Evolutionary conservation across 2,797 vertebrate genomes (phyloP).

Genomic region (Diceros bicornis): DNA sequence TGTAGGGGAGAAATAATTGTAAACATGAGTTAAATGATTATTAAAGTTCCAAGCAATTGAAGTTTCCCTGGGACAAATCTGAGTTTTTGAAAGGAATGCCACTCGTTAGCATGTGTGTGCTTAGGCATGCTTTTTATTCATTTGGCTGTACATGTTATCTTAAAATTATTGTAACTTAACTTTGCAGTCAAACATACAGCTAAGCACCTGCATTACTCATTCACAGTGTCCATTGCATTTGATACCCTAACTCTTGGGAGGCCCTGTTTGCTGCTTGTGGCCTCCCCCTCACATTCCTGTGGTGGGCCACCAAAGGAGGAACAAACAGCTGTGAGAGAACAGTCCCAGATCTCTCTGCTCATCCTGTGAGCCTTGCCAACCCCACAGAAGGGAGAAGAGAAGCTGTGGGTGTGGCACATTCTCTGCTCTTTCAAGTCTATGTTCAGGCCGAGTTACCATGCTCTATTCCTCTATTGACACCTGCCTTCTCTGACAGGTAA

Average conservation of each 20-base stretch:
- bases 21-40: background rate
- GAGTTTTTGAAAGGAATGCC: background rate
- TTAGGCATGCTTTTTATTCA: background rate
- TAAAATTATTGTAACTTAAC: background rate
- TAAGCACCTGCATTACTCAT: background rate
- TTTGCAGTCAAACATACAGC: background rate
- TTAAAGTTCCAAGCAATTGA: background rate
- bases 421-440: background rate
- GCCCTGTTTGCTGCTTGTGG: constrained; percentile 10
- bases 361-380: constrained; percentile 49
- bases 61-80: background rate
- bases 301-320: constrained; percentile 74
- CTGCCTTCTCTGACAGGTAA: background rate
- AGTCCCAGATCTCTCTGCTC: background rate
- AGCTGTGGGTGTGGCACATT: background rate
- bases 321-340: constrained; percentile 50
- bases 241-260: constrained; percentile 61
- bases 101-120: background rate
- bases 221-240: background rate
- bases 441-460: background rate
- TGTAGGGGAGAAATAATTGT: background rate
- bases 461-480: background rate
- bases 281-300: constrained; percentile 71
- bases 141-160: background rate
- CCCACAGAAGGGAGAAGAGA: background rate